These are phyloP conservation scores for Cacatua alba DNA, from an alignment of 2,113 vertebrate genomes.

Conservation along the genomic window DNA sequence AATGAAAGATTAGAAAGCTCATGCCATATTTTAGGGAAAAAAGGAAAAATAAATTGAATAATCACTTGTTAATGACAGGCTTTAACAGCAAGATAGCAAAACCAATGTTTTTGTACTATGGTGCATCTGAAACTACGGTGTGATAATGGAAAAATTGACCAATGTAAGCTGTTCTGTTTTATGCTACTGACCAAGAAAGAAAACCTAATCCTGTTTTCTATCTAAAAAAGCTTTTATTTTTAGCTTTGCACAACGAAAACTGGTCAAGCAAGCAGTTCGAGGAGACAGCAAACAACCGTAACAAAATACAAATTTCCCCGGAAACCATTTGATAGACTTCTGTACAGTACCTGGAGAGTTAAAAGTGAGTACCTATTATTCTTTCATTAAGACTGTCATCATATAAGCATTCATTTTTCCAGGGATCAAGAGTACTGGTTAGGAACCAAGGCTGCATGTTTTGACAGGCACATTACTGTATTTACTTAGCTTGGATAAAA, in stretches of 20 bases:
- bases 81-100: constrained; percentile 21
- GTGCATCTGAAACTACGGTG: background rate
- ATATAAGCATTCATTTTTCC: background rate
- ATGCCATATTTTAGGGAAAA: background rate
- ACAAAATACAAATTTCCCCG: background rate
- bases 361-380: background rate
- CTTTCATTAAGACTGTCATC: background rate
- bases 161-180: background rate
- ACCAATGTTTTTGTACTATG: background rate
- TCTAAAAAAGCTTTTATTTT: background rate
- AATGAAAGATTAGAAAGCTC: constrained; percentile 5
- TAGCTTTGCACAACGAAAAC: background rate
- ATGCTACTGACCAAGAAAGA: background rate
- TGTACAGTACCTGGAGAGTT: background rate
- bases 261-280: background rate
- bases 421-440: background rate
- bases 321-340: background rate
- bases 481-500: background rate
- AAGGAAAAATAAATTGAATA: constrained; percentile 9
- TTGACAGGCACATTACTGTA: background rate
- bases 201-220: background rate
- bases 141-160: background rate
- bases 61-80: constrained; percentile 1
- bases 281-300: background rate
- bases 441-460: background rate